phyloP scores from a whole-genome alignment of 1,140 invertebrate species.

The Lineus longissimus region DNA sequence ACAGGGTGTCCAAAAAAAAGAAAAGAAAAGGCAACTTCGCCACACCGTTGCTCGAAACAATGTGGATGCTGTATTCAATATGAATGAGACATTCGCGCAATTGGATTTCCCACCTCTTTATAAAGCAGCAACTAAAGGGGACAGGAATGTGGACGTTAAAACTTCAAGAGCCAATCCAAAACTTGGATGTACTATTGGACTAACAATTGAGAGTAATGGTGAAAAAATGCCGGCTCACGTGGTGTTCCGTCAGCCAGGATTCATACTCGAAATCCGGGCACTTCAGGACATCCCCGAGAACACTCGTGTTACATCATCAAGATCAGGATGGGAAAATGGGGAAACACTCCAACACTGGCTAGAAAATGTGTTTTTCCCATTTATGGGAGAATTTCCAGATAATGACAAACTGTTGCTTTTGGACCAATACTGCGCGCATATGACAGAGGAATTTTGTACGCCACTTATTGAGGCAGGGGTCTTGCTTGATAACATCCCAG shows the following conservation, averaged over 20 bases:
- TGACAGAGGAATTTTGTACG: conserved; percentile 1
- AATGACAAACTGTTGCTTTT: not conserved
- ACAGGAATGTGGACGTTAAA: not conserved
- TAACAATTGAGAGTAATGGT: not conserved
- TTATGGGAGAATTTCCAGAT: not conserved
- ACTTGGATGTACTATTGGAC: not conserved
- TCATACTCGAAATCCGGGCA: not conserved
- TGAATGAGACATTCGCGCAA: conserved; percentile 3
- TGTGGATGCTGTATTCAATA: conserved; percentile 2
- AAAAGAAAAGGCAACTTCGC: too few relatives aligned
- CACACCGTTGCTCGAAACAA: too few relatives aligned
- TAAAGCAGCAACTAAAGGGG: not conserved
- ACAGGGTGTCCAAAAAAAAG: too few relatives aligned
- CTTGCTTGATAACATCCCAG: not conserved
- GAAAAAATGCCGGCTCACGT: not conserved
- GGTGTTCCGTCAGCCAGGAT: not conserved
- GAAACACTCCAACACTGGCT: not conserved
- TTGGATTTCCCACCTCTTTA: not conserved
- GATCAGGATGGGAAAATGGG: not conserved
- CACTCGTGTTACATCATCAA: not conserved
- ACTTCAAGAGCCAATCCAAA: not conserved
- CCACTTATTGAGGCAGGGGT: not conserved
- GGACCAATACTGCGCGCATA: not conserved
- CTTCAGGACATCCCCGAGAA: not conserved
- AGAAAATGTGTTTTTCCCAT: not conserved